Conservation (phyloP, 2,113 vertebrate genomes). For the Ctenomys sociabilis region DNA sequence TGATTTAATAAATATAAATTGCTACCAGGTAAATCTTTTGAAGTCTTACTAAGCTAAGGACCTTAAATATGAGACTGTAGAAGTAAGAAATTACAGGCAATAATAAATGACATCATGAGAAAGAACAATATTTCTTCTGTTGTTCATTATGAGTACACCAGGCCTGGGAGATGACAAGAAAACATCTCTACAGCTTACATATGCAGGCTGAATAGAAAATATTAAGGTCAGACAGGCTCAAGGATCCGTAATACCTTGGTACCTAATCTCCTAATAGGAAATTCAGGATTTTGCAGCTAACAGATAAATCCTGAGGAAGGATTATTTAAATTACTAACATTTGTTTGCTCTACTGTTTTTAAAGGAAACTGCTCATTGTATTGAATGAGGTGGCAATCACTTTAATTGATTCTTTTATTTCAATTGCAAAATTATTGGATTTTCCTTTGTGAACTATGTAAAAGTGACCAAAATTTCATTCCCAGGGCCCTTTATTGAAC, state of each 20-base stretch:
- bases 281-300: conserved; percentile 56
- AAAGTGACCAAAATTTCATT: conserved; percentile 60
- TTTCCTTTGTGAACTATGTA: conserved; percentile 64
- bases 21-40: neutral
- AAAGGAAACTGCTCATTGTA: conserved; percentile 61
- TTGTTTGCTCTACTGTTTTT: conserved; percentile 60
- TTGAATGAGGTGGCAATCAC: conserved; percentile 48
- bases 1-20: neutral
- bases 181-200: neutral
- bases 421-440: conserved; percentile 64
- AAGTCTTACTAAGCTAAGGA: neutral
- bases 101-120: conserved; percentile 26
- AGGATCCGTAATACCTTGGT: neutral
- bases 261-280: conserved; percentile 64
- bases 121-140: neutral
- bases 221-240: conserved; percentile 47
- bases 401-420: conserved; percentile 75
- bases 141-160: conserved; percentile 9
- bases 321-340: conserved; percentile 77
- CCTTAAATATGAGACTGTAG: conserved; percentile 1
- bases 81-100: neutral
- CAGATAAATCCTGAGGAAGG: neutral
- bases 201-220: conserved; percentile 54
- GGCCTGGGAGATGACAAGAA: neutral
- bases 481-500: conserved; percentile 12